A percentile compares a stretch with the other conserved stretches of the same genome.
Evolutionary conservation across 2,797 vertebrate genomes (phyloP).

Genomic region (Microctenopoma stevenorrisi): DNA sequence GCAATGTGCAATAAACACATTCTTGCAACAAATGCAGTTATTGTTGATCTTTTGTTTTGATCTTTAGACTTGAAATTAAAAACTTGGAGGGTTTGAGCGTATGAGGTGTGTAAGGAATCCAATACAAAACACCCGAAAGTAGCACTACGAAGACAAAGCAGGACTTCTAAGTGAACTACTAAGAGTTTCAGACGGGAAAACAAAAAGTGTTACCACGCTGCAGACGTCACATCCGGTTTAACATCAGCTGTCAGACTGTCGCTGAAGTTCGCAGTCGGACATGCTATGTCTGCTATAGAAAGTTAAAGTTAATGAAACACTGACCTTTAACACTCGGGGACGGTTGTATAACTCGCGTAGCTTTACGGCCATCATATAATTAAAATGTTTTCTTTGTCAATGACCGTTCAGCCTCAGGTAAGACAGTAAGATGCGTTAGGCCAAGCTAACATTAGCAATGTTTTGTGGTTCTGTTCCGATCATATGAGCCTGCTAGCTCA

Average conservation of each 20-base stretch:
- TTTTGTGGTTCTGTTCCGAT: slow-evolving; percentile 28
- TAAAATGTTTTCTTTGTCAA: slow-evolving; percentile 90
- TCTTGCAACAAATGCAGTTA: slow-evolving; percentile 15
- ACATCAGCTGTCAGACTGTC: background rate
- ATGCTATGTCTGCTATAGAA: slow-evolving; percentile 26
- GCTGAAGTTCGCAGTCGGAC: slow-evolving; percentile 18
- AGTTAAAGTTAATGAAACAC: slow-evolving; percentile 22
- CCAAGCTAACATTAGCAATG: slow-evolving; percentile 53
- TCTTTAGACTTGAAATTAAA: background rate
- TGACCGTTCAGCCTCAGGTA: slow-evolving; percentile 94
- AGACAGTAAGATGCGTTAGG: slow-evolving; percentile 23
- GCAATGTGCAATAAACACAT: slow-evolving; percentile 63
- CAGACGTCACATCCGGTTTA: slow-evolving; percentile 56
- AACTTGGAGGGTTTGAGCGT: background rate
- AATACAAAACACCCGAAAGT: background rate
- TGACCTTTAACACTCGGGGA: slow-evolving; percentile 9
- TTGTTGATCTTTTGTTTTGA: background rate
- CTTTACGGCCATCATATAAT: background rate
- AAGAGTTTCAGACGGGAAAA: too few species aligned
- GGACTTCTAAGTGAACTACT: too few species aligned
- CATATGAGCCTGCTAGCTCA: slow-evolving; percentile 20
- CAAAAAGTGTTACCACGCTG: background rate
- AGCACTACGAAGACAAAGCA: background rate
- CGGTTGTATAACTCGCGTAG: background rate
- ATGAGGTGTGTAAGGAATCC: background rate